Conservation (phyloP, 2,113 vertebrate genomes). For the Prolemur simus region DNA sequence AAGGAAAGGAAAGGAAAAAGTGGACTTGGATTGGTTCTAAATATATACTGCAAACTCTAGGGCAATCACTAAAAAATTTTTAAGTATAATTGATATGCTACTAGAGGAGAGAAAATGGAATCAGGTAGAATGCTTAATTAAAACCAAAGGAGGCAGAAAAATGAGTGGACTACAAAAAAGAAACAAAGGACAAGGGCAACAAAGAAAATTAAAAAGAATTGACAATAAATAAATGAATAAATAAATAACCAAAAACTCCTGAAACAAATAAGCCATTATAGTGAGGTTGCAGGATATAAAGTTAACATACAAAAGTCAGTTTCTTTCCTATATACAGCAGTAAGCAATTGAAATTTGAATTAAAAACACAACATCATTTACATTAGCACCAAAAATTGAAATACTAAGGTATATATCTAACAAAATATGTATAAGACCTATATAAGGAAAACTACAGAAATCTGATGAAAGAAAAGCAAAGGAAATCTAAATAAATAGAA, state of each 20-base stretch:
- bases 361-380: neutral
- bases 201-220: neutral
- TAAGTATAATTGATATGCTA: neutral
- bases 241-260: neutral
- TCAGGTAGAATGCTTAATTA: neutral
- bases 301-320: neutral
- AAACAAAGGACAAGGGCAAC: neutral
- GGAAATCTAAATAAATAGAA: neutral
- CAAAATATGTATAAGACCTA: neutral
- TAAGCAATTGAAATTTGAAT: neutral
- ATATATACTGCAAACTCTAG: neutral
- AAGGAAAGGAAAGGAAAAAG: neutral
- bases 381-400: neutral
- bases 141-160: neutral
- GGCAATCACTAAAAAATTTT: neutral
- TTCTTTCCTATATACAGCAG: neutral
- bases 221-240: neutral
- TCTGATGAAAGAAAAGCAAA: neutral
- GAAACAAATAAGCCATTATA: neutral
- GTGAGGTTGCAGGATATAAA: neutral
- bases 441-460: slow-evolving; percentile 15
- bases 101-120: neutral
- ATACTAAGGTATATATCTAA: neutral
- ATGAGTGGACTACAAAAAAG: neutral
- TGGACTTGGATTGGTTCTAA: neutral